Evolutionary conservation across 2,888 invertebrate species (phyloP), one percentile per base, ranked within the genome.

Genomic region (Trachelus stipa): DNA sequence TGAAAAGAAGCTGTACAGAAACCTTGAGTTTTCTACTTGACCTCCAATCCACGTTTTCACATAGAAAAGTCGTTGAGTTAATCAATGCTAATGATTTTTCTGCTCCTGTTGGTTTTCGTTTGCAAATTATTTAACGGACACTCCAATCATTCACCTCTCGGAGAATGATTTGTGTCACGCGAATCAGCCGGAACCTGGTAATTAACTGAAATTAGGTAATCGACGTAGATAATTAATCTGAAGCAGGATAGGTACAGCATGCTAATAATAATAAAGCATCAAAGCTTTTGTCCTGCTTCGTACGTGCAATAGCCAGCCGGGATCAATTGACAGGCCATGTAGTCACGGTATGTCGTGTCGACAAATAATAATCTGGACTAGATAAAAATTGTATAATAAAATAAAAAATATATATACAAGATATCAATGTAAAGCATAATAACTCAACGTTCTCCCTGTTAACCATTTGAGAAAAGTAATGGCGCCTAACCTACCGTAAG

Each of bases 171-270:
- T 23, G 56, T 23, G 74, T 56, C 73, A 68, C 34, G 31, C 73
- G 56, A 73, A 69, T 69, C 33, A 73, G 74, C 77, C 79, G 79
- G 81, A 79, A 77, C 79, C 78, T 69, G 71, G 79, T 81, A 82
- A 83, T 83, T 83, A 82, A 75, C 76, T 78, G 73, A 77, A 81
- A 82, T 82, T 81, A 83, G 81, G 81, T 81, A 80, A 80, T 80
- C 69, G 76, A 71, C 76, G 73, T 80, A 80, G 79, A 81, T 81
- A 82, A 56, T 56, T 56, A 56, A 56, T 56, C 23, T 23, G 56
- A 56, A 56, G 56, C 23, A 56, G 56, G 23, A 56, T 56, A 56
- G 23, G 56, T 56, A 56, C 56, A 56, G 56, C 56, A 9, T 9
- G 23, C 23, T 9, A 23, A 9, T 56, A 56, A 56, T 56, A 56